A percentile compares a stretch with the other conserved stretches of the same genome.
Evolutionary conservation across 2,888 invertebrate species (phyloP).

Genomic region (Eupithecia pulchellata): DNA sequence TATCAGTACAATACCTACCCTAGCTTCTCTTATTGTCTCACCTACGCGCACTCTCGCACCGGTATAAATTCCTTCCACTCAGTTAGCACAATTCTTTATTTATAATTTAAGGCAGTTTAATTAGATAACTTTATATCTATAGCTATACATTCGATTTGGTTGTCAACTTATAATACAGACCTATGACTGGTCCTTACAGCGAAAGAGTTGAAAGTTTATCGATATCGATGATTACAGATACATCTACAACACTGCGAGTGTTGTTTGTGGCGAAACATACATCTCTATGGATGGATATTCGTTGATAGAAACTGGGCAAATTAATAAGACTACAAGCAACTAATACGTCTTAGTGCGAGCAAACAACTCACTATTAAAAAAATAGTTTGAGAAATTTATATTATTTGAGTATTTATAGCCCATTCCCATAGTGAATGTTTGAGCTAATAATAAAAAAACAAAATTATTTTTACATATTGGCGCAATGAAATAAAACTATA

Average conservation of each 20-base stretch:
- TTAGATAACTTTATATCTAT: conserved; percentile 38
- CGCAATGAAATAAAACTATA: background rate
- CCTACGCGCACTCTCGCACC: conserved; percentile 39
- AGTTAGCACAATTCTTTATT: conserved; percentile 40
- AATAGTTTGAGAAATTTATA: background rate
- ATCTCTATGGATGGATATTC: conserved; percentile 28
- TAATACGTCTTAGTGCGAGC: conserved; percentile 9
- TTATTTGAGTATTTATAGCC: conserved; percentile 1
- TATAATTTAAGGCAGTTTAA: conserved; percentile 47
- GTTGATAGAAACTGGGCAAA: conserved; percentile 34
- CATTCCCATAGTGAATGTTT: background rate
- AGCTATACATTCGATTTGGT: conserved; percentile 44
- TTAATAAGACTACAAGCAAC: conserved; percentile 24
- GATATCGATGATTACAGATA: conserved; percentile 20
- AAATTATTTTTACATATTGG: background rate
- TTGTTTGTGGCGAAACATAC: conserved; percentile 19
- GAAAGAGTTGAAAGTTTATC: conserved; percentile 25
- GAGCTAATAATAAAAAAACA: background rate
- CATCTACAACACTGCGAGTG: conserved; percentile 20
- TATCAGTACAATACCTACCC: conserved; percentile 29
- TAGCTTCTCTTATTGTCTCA: conserved; percentile 44
- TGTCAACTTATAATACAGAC: conserved; percentile 34
- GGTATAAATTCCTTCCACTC: conserved; percentile 40
- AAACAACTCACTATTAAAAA: conserved; percentile 9
- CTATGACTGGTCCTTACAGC: conserved; percentile 21